Conservation (phyloP, 2,888 invertebrate genomes). For the Epinotia demarniana region DNA sequence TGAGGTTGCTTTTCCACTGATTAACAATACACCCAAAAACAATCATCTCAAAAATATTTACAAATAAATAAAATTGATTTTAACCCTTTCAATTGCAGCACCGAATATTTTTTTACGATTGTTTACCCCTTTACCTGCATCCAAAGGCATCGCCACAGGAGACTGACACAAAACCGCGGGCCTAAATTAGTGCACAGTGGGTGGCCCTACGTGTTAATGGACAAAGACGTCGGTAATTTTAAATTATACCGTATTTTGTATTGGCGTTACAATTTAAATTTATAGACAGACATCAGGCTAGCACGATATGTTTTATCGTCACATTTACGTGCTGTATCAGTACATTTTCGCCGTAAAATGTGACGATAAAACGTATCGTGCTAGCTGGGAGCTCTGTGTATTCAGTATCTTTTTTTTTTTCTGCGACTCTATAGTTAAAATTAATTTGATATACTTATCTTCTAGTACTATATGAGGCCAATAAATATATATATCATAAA, state of each 20-base stretch:
- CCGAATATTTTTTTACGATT: constrained; percentile 38
- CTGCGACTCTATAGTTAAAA: too few species aligned
- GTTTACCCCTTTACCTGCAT: constrained; percentile 61
- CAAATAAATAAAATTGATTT: constrained; percentile 15
- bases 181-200: constrained; percentile 72
- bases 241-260: constrained; percentile 46
- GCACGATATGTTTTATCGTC: too few species aligned
- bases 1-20: background rate
- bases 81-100: constrained; percentile 1
- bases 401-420: too few species aligned
- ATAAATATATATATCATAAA: too few species aligned
- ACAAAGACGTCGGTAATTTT: constrained; percentile 49
- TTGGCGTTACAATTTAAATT: background rate
- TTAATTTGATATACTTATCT: too few species aligned
- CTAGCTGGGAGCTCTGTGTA: too few species aligned
- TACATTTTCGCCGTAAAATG: too few species aligned
- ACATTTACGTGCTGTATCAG: too few species aligned
- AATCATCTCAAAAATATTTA: constrained; percentile 12
- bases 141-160: constrained; percentile 60
- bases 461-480: too few species aligned
- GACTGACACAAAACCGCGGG: constrained; percentile 65
- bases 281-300: background rate
- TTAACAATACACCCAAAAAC: background rate
- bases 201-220: constrained; percentile 55
- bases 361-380: too few species aligned